These are phyloP conservation scores for Oophaga sylvatica DNA, from an alignment of 2,797 vertebrate species.

Conservation along the genomic window DNA sequence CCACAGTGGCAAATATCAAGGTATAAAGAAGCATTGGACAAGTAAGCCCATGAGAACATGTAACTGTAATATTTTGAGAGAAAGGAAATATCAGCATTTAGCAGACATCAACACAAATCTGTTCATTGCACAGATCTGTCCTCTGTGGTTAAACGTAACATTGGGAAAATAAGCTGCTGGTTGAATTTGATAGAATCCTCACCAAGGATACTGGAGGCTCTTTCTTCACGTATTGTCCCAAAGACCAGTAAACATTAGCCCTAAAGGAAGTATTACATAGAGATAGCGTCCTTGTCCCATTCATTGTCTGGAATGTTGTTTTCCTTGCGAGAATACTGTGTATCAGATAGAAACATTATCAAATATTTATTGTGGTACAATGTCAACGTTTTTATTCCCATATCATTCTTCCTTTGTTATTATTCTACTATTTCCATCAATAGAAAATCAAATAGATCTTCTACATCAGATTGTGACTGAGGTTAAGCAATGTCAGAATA, in stretches of 20 bases:
- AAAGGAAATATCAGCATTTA: background rate
- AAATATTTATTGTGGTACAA: slow-evolving; percentile 57
- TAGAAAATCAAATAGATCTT: slow-evolving; percentile 49
- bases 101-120: background rate
- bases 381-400: slow-evolving; percentile 41
- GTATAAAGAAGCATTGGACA: background rate
- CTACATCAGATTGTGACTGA: slow-evolving; percentile 21
- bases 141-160: background rate
- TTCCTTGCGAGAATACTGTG: background rate
- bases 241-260: slow-evolving; percentile 36
- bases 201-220: slow-evolving; percentile 24
- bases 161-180: background rate
- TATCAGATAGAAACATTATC: slow-evolving; percentile 44
- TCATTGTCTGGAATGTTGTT: slow-evolving; percentile 44
- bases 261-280: slow-evolving; percentile 13
- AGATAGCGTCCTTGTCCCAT: background rate
- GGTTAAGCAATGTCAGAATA: slow-evolving; percentile 40
- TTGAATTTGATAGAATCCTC: background rate
- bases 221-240: slow-evolving; percentile 28
- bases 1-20: background rate
- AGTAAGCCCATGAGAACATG: background rate
- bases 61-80: background rate
- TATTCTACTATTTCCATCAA: slow-evolving; percentile 34
- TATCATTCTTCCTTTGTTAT: slow-evolving; percentile 52
- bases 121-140: background rate